Percentiles rank a stretch among this genome's conserved stretches.
phyloP scores from a whole-genome alignment of 2,888 invertebrate species.

The Mimachlamys varia region DNA sequence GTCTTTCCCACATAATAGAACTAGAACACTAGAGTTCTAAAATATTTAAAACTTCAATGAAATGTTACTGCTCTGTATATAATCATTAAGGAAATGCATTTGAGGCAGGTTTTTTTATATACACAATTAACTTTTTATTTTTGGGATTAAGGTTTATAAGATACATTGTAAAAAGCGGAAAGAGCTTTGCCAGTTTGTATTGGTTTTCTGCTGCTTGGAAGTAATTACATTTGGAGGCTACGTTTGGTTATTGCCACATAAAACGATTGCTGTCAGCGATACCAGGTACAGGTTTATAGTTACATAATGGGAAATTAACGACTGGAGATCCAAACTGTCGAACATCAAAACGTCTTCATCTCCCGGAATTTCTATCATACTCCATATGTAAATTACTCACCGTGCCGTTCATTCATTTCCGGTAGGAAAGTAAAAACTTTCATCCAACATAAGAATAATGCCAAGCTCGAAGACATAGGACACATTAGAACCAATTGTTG shows the following conservation, averaged over 20 bases:
- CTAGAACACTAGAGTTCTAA: neutral
- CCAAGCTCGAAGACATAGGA: neutral
- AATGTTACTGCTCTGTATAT: neutral
- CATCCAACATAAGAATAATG: neutral
- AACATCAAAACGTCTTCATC: constrained; percentile 31
- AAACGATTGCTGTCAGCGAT: constrained; percentile 31
- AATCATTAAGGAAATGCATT: neutral
- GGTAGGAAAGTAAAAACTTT: neutral
- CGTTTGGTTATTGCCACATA: constrained; percentile 1
- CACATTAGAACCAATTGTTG: neutral
- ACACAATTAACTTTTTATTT: neutral
- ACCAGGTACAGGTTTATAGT: neutral
- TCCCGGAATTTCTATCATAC: constrained; percentile 11
- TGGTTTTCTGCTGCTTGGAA: neutral
- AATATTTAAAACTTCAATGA: constrained; percentile 2
- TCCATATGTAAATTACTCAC: constrained; percentile 18
- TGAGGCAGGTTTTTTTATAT: neutral
- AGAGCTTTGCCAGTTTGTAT: neutral
- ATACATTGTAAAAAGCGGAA: neutral
- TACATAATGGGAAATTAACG: constrained; percentile 31
- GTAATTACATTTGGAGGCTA: neutral
- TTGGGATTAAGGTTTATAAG: neutral
- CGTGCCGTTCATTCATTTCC: constrained; percentile 1
- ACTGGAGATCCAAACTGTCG: constrained; percentile 16
- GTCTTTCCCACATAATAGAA: neutral